phyloP scores from a whole-genome alignment of 2,888 invertebrate genomes.

The Orthosia gracilis region DNA sequence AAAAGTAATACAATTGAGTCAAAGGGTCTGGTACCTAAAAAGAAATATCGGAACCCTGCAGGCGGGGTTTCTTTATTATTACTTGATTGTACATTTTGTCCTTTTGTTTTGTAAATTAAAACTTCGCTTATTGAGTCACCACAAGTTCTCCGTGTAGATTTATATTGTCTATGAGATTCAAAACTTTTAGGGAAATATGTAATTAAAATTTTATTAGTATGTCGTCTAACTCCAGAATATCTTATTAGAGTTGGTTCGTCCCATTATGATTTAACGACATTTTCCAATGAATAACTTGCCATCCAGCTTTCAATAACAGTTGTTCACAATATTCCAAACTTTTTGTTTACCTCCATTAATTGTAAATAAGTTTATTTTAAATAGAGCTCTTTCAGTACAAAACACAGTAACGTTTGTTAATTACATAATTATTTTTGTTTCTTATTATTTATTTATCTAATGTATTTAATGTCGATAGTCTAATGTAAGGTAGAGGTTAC shows the following conservation, averaged over 20 bases:
- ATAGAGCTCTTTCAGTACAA: constrained; percentile 70
- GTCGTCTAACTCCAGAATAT: background rate
- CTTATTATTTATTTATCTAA: constrained; percentile 38
- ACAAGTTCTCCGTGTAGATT: background rate
- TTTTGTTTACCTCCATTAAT: constrained; percentile 34
- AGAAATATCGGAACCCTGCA: constrained; percentile 24
- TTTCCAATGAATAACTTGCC: constrained; percentile 30
- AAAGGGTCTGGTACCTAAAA: constrained; percentile 30
- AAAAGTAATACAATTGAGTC: constrained; percentile 4
- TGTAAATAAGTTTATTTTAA: constrained; percentile 49
- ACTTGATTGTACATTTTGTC: constrained; percentile 4
- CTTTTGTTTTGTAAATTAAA: background rate
- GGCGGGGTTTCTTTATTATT: constrained; percentile 23
- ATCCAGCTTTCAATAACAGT: background rate
- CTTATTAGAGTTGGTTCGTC: background rate
- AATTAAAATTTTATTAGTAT: background rate
- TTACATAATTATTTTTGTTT: constrained; percentile 36
- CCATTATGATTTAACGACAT: background rate
- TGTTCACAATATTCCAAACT: constrained; percentile 43
- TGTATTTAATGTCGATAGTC: constrained; percentile 43
- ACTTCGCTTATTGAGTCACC: background rate
- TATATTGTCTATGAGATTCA: background rate
- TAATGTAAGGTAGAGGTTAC: constrained; percentile 36
- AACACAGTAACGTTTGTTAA: constrained; percentile 58
- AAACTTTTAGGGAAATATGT: background rate